Percentiles rank a stretch among this genome's conserved stretches.
These are phyloP conservation scores for Chaetogeoica ovagalla DNA, from an alignment of 2,888 invertebrate genomes.

Conservation along the genomic window DNA sequence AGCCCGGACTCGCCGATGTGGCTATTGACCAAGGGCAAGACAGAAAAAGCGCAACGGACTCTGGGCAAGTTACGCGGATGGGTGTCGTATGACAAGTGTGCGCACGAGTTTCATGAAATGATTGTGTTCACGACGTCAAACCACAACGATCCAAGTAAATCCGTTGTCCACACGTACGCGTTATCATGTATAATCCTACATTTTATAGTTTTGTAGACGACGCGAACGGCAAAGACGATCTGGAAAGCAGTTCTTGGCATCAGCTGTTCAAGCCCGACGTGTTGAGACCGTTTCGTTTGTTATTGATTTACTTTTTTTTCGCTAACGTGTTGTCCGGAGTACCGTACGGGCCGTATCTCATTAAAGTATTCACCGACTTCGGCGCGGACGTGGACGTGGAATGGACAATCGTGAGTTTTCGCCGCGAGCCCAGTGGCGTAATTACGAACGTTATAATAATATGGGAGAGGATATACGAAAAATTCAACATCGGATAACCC, in stretches of 20 bases:
- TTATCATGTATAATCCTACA: background rate
- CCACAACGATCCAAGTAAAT: background rate
- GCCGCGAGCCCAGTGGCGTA: too few relatives aligned
- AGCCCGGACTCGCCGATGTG: constrained; percentile 67
- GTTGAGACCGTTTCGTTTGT: constrained; percentile 21
- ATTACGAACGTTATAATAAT: too few relatives aligned
- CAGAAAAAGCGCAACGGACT: constrained; percentile 63
- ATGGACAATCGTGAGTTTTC: constrained; percentile 28
- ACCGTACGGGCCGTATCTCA: constrained; percentile 11
- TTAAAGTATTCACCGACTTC: background rate
- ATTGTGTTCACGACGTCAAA: constrained; percentile 59
- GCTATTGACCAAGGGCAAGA: constrained; percentile 64
- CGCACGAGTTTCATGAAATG: constrained; percentile 63
- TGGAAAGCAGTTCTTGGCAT: background rate
- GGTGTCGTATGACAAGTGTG: constrained; percentile 63
- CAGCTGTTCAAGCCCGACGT: constrained; percentile 37
- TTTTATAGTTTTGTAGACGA: background rate
- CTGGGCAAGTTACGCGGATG: constrained; percentile 65
- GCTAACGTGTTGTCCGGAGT: constrained; percentile 23
- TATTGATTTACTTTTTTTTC: constrained; percentile 29
- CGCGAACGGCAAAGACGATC: background rate
- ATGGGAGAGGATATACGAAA: too few relatives aligned
- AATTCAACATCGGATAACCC: too few relatives aligned
- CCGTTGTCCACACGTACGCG: background rate
- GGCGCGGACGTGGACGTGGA: constrained; percentile 3